phyloP scores from a whole-genome alignment of 2,888 invertebrate genomes.

The Tetropium fuscum region DNA sequence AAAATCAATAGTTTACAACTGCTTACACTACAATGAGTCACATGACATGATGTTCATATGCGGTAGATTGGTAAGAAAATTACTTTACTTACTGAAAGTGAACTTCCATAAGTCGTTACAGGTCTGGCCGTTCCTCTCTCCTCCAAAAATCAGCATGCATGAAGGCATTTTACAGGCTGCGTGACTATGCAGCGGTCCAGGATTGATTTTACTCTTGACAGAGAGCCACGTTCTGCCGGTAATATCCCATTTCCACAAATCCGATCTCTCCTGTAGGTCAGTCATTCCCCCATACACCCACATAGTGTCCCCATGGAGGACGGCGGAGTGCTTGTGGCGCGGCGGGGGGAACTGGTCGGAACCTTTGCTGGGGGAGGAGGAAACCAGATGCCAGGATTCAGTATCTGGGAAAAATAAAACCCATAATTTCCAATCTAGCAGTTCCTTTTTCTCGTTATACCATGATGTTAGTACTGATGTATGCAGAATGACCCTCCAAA shows the following conservation, averaged over 20 bases:
- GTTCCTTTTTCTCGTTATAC: too few relatives aligned
- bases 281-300: conserved; percentile 93
- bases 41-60: too few relatives aligned
- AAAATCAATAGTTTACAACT: too few relatives aligned
- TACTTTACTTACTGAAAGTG: conserved; percentile 78
- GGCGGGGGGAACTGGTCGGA: conserved; percentile 72
- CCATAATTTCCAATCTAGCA: too few relatives aligned
- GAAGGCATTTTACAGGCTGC: conserved; percentile 82
- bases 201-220: conserved; percentile 73
- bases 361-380: conserved; percentile 59
- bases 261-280: conserved; percentile 74
- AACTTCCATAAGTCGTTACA: conserved; percentile 86
- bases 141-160: conserved; percentile 84
- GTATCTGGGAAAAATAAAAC: conserved; percentile 71
- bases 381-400: conserved; percentile 82
- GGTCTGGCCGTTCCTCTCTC: conserved; percentile 78
- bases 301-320: conserved; percentile 81
- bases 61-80: too few relatives aligned
- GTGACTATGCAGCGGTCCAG: conserved; percentile 81
- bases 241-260: conserved; percentile 59
- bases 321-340: conserved; percentile 87
- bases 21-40: too few relatives aligned
- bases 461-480: too few relatives aligned
- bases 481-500: too few relatives aligned
- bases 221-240: conserved; percentile 73